A percentile compares a stretch with the other conserved stretches of the same genome.
Evolutionary conservation across 2,888 invertebrate species (phyloP).

Genomic region (Polydesmus complanatus): DNA sequence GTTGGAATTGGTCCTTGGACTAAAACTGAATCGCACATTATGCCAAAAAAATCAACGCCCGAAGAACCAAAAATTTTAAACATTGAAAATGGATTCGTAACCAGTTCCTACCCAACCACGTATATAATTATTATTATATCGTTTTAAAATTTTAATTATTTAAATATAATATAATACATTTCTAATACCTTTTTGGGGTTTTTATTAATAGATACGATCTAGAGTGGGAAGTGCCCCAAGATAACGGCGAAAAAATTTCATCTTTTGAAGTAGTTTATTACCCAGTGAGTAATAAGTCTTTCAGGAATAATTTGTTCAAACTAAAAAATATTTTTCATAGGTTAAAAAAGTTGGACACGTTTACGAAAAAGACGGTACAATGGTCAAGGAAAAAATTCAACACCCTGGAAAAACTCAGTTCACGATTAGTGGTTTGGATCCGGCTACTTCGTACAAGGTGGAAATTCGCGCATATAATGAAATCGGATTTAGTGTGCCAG

Average conservation of each 20-base stretch:
- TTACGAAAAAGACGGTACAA: not conserved
- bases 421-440: constrained; percentile 47
- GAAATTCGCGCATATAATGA: constrained; percentile 72
- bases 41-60: constrained; percentile 61
- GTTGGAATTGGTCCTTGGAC: constrained; percentile 68
- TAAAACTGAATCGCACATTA: constrained; percentile 47
- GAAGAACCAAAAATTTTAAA: constrained; percentile 52
- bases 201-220: constrained; percentile 47
- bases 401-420: constrained; percentile 24
- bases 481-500: constrained; percentile 66
- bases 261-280: constrained; percentile 66
- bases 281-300: no score
- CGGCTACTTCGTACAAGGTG: constrained; percentile 70
- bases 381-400: constrained; percentile 4
- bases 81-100: constrained; percentile 23
- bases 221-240: constrained; percentile 68
- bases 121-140: not conserved
- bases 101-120: not conserved
- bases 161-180: not conserved
- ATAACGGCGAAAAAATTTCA: constrained; percentile 80
- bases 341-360: not conserved
- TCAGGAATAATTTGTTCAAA: not conserved
- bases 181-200: not conserved
- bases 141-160: not conserved
- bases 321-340: not conserved